A percentile compares a stretch with the other conserved stretches of the same genome.
phyloP scores from a whole-genome alignment of 2,113 vertebrate genomes.

The Henicopernis longicauda region DNA sequence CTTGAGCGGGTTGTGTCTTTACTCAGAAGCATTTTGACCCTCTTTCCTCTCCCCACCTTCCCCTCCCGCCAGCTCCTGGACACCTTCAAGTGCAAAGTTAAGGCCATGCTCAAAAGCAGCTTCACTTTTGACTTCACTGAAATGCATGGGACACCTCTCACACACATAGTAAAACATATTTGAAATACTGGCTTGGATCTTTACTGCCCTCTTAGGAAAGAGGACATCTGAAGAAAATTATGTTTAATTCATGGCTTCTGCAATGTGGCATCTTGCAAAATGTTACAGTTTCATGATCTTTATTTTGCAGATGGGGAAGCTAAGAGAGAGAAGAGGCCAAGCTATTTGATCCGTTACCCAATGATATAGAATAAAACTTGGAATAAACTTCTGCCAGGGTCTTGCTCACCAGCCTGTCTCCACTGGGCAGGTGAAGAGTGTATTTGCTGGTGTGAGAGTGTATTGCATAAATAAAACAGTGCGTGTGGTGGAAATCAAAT shows the following conservation, averaged over 20 bases:
- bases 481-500: not conserved
- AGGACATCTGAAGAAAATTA: not conserved
- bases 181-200: not conserved
- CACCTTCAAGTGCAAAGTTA: not conserved
- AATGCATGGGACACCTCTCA: rapidly evolving
- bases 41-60: not conserved
- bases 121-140: not conserved
- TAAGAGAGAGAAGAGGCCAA: not conserved
- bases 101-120: not conserved
- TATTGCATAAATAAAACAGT: not conserved
- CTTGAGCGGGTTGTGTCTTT: rapidly evolving
- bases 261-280: not conserved
- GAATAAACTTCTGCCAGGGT: not conserved
- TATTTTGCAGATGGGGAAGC: not conserved
- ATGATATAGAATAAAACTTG: rapidly evolving
- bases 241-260: not conserved
- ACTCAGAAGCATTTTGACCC: not conserved
- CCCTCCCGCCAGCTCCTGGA: not conserved
- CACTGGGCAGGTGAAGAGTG: not conserved
- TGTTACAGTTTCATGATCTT: not conserved
- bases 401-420: not conserved
- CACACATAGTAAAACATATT: not conserved
- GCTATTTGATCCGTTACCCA: not conserved
- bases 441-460: not conserved
- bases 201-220: not conserved